Conservation (phyloP, 1,140 invertebrate genomes). For the Tetramorium simillimum region DNA sequence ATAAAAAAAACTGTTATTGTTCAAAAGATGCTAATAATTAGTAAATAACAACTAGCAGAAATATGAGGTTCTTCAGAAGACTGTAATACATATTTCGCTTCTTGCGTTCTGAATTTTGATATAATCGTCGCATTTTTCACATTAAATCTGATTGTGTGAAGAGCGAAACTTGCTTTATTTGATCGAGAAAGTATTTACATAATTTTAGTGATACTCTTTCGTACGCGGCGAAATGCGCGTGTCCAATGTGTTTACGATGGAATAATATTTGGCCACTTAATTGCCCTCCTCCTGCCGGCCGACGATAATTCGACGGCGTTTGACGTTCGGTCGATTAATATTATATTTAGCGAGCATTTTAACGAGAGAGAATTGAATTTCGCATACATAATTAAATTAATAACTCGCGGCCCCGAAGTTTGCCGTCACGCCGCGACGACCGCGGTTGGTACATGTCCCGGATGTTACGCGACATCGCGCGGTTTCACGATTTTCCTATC, state of each 20-base stretch:
- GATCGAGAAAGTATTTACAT: constrained; percentile 3
- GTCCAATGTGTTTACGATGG: constrained; percentile 34
- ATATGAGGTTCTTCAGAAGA: neutral
- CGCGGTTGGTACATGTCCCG: neutral
- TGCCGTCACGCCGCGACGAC: neutral
- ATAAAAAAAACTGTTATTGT: too few species aligned
- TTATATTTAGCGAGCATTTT: constrained; percentile 52
- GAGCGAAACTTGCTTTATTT: neutral
- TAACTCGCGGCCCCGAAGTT: constrained; percentile 34
- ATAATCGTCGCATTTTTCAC: neutral
- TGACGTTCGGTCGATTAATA: constrained; percentile 28
- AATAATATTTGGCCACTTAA: constrained; percentile 53
- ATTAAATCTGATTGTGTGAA: neutral
- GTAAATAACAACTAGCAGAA: neutral
- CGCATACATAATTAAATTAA: constrained; percentile 50
- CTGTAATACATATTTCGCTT: neutral
- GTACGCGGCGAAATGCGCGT: neutral
- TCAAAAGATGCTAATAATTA: neutral
- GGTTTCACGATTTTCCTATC: constrained; percentile 14
- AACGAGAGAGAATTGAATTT: constrained; percentile 37
- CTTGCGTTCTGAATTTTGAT: neutral
- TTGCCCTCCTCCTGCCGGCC: neutral
- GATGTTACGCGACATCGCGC: constrained; percentile 23
- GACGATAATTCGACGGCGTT: constrained; percentile 40
- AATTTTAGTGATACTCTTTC: constrained; percentile 6